Conservation (phyloP, 2,113 vertebrate genomes). For the Vulpes vulpes region DNA sequence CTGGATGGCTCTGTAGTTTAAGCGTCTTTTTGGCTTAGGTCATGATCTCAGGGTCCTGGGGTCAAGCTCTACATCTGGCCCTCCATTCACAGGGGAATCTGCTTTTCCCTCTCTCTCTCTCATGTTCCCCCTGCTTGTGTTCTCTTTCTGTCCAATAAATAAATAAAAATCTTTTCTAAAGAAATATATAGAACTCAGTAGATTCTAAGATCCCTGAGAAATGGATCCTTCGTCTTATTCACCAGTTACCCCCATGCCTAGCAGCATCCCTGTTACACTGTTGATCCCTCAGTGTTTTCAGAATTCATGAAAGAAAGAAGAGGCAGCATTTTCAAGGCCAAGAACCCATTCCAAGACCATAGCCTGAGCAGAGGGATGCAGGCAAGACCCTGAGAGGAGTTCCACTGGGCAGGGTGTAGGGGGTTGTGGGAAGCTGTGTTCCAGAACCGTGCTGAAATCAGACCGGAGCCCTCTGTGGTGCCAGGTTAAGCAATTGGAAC, state of each 20-base stretch:
- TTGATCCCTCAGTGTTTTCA: not conserved
- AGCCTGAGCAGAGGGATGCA: not conserved
- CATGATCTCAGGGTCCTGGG: too few relatives aligned
- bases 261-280: not conserved
- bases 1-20: too few relatives aligned
- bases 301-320: conserved; percentile 23
- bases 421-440: not conserved
- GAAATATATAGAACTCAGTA: not conserved
- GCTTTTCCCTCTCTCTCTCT: too few relatives aligned
- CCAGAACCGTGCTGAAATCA: not conserved
- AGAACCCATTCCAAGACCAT: not conserved
- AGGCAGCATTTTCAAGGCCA: not conserved
- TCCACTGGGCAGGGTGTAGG: not conserved
- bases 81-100: too few relatives aligned
- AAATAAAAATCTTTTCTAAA: too few relatives aligned
- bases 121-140: too few relatives aligned
- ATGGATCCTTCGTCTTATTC: not conserved
- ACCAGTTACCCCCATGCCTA: not conserved
- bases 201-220: conserved; percentile 31
- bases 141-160: too few relatives aligned
- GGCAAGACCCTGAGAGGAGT: not conserved
- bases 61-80: too few relatives aligned
- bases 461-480: not conserved
- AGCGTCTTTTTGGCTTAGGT: too few relatives aligned
- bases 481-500: not conserved